Percentiles rank a stretch among this genome's conserved stretches.
Evolutionary conservation across 1,140 invertebrate species (phyloP).

Genomic region (Caenorhabditis tropicalis): DNA sequence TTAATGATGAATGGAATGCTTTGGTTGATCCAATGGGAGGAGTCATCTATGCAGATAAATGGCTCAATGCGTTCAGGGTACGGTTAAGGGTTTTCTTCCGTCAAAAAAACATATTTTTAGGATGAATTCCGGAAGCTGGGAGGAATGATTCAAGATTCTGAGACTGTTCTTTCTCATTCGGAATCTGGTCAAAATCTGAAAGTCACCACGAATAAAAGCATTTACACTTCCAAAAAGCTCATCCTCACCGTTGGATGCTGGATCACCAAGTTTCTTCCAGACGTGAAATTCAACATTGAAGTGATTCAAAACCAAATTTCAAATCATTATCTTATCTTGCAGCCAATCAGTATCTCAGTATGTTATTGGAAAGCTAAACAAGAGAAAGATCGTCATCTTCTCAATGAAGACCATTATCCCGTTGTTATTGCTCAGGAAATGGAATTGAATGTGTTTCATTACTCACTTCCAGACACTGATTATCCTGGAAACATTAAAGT

Average conservation of each 20-base stretch:
- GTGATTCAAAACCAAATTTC: neutral
- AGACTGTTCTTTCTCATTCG: neutral
- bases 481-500: conserved; percentile 48
- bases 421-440: conserved; percentile 43
- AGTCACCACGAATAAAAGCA: neutral
- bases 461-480: conserved; percentile 44
- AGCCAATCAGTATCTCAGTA: conserved; percentile 45
- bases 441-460: neutral
- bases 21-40: conserved; percentile 53
- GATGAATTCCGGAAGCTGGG: conserved; percentile 45
- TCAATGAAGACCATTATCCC: conserved; percentile 28
- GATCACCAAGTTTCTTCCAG: conserved; percentile 48
- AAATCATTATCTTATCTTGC: neutral
- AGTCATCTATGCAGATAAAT: conserved; percentile 53
- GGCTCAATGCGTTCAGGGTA: conserved; percentile 51
- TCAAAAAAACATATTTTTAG: neutral
- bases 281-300: conserved; percentile 31
- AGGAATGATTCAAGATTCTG: neutral
- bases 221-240: conserved; percentile 32
- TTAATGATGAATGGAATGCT: conserved; percentile 22
- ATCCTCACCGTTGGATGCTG: conserved; percentile 51
- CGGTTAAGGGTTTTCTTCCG: neutral
- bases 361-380: conserved; percentile 44
- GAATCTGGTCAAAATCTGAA: neutral
- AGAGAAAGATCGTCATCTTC: neutral